phyloP scores from a whole-genome alignment of 1,140 invertebrate genomes.

The Drosophila orena region DNA sequence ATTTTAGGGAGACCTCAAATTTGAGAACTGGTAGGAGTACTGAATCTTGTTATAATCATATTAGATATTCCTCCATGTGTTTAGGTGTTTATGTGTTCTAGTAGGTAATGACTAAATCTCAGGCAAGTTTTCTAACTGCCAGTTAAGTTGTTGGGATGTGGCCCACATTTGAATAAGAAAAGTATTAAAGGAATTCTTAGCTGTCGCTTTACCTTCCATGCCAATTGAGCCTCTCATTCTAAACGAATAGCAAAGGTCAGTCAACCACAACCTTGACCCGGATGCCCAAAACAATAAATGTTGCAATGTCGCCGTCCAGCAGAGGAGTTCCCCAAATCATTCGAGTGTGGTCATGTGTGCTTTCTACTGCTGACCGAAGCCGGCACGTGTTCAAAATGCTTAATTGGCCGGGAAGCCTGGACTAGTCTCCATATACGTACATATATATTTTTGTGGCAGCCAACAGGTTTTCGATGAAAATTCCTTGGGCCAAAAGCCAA shows the following conservation, averaged over 20 bases:
- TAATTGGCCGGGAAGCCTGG: slow-evolving; percentile 58
- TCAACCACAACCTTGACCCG: slow-evolving; percentile 58
- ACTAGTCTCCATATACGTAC: slow-evolving; percentile 12
- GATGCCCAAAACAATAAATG: slow-evolving; percentile 39
- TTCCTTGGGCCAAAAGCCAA: slow-evolving; percentile 12
- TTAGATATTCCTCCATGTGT: too few relatives aligned
- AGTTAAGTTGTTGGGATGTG: too few relatives aligned
- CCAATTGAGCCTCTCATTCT: not conserved
- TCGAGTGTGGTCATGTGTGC: slow-evolving; percentile 33
- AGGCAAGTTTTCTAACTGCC: too few relatives aligned
- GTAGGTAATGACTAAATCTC: too few relatives aligned
- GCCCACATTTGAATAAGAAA: too few relatives aligned
- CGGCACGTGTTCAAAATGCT: slow-evolving; percentile 68
- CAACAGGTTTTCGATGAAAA: slow-evolving; percentile 28
- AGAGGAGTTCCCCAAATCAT: slow-evolving; percentile 23
- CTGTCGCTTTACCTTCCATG: not conserved
- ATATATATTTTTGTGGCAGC: slow-evolving; percentile 8
- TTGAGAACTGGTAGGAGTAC: too few relatives aligned
- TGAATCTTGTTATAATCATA: too few relatives aligned
- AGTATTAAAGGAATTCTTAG: not conserved
- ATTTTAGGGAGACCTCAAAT: too few relatives aligned
- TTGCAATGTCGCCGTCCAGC: slow-evolving; percentile 39
- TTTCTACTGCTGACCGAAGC: slow-evolving; percentile 46
- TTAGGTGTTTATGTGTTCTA: too few relatives aligned
- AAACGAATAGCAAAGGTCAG: slow-evolving; percentile 29